Base-by-base conservation (phyloP, 2,888 invertebrate genomes). In the Trilocha varians region DNA sequence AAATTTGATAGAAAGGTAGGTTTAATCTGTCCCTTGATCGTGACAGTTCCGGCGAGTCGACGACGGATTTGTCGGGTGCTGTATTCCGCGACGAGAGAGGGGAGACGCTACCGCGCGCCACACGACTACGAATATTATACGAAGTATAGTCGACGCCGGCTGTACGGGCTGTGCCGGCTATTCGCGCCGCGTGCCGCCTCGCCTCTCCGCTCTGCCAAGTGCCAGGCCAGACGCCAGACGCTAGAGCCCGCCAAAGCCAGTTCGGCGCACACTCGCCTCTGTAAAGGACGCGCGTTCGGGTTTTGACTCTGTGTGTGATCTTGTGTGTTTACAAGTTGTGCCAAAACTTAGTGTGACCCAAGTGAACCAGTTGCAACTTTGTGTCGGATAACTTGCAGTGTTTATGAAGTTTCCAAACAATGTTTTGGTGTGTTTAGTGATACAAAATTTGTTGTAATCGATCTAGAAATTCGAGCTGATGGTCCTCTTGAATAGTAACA, bases 401-500 rank as follows among this genome's bases (percentile, higher is more conserved):
- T 64, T 64, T 70, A 78, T 79, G 78, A 79, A 79, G 62, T 67
- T 71, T 44, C 45, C 59, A 55, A 48, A 63, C 51, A 51, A 69
- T 73, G 62, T 65, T 69, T 68, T 68, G 73, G 77, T 64, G 62
- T 56, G 65, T 61, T 47, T 56, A 68, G 74, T 78, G 77, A 63
- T 61, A 61, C 62, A 55, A 50, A 60, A 60, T 25, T 25, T 53
- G 36, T 43, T 49, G 48, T 46, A 51, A 61, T 54, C 61, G 61
- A 67, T 68, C 60, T 57, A 63, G 65, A 69, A 70, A 69, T 55
- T 63, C 65, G 65, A 65, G 69, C 79, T 65, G 77, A 85, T 84
- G 84, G 84, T 84, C 69, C 80, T 82, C 68, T 80, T 84, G 79
- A 84, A 85, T 71, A 78, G 65, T 82, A 84, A 78, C 73, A 84